Percentiles rank a stretch among this genome's conserved stretches.
These are phyloP conservation scores for Megalopta genalis DNA, from an alignment of 1,140 invertebrate genomes.

Conservation along the genomic window DNA sequence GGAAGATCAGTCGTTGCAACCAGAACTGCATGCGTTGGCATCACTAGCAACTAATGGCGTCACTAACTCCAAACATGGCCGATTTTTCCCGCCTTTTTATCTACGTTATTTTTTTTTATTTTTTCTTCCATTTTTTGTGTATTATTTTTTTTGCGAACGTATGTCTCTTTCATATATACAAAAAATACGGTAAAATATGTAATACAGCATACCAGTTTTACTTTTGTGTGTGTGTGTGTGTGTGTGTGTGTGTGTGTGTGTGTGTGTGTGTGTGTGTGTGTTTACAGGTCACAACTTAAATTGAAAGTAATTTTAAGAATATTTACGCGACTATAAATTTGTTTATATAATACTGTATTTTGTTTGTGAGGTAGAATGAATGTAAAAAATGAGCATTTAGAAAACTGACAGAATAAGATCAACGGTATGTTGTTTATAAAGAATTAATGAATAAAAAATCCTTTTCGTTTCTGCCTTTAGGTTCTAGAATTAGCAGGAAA, in stretches of 20 bases:
- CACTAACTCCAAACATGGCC: constrained; percentile 36
- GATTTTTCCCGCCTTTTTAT: constrained; percentile 55
- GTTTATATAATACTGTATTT: too few relatives aligned
- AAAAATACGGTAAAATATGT: not conserved
- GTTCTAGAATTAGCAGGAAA: constrained; percentile 98
- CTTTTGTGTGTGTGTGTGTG: too few relatives aligned
- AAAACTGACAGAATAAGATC: too few relatives aligned
- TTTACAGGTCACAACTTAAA: not conserved
- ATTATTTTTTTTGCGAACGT: not conserved
- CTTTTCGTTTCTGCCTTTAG: constrained; percentile 78
- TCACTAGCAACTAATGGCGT: constrained; percentile 43
- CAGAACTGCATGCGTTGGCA: constrained; percentile 29
- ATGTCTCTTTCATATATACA: not conserved
- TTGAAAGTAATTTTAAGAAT: too few relatives aligned
- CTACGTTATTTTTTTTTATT: constrained; percentile 17
- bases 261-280: too few relatives aligned
- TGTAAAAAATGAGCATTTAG: too few relatives aligned
- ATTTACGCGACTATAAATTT: too few relatives aligned
- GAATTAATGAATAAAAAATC: too few relatives aligned
- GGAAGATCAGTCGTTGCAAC: constrained; percentile 43
- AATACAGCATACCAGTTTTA: not conserved
- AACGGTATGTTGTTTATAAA: too few relatives aligned
- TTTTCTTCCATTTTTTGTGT: not conserved
- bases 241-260: too few relatives aligned
- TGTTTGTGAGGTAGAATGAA: too few relatives aligned